Evolutionary conservation across 2,113 vertebrate species (phyloP).

Genomic region (Prolemur simus): DNA sequence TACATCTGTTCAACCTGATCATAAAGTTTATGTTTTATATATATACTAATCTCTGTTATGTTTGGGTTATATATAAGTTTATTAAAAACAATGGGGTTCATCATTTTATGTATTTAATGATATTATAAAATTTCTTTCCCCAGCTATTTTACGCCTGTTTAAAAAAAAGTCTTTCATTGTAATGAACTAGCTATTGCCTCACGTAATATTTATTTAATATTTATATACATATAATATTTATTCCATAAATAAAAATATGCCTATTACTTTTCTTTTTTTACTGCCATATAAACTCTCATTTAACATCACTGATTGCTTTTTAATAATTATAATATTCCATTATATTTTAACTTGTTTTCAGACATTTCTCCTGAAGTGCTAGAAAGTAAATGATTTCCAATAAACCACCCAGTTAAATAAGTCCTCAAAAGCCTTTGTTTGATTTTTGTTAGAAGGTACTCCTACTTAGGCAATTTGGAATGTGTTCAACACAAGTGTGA

Average conservation of each 20-base stretch:
- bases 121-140: not conserved
- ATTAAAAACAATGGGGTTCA: not conserved
- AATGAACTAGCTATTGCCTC: not conserved
- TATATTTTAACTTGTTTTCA: slow-evolving; percentile 23
- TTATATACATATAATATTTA: not conserved
- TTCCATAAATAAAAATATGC: slow-evolving; percentile 30
- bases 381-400: slow-evolving; percentile 27
- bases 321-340: not conserved
- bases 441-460: slow-evolving; percentile 42
- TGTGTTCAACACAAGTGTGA: slow-evolving; percentile 46
- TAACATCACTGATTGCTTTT: slow-evolving; percentile 8
- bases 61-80: not conserved
- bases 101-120: not conserved
- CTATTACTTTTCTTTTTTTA: not conserved
- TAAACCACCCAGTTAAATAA: slow-evolving; percentile 31
- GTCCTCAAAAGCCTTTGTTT: slow-evolving; percentile 36
- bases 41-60: slow-evolving; percentile 7
- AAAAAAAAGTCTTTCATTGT: slow-evolving; percentile 11
- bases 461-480: slow-evolving; percentile 58
- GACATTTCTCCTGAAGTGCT: not conserved
- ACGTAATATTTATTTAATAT: not conserved
- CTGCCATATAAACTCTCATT: not conserved
- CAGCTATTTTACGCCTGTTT: slow-evolving; percentile 2
- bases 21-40: slow-evolving; percentile 12
- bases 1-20: slow-evolving; percentile 10